These are phyloP conservation scores for Chloromyia formosa DNA, from an alignment of 2,888 invertebrate genomes.

Conservation along the genomic window DNA sequence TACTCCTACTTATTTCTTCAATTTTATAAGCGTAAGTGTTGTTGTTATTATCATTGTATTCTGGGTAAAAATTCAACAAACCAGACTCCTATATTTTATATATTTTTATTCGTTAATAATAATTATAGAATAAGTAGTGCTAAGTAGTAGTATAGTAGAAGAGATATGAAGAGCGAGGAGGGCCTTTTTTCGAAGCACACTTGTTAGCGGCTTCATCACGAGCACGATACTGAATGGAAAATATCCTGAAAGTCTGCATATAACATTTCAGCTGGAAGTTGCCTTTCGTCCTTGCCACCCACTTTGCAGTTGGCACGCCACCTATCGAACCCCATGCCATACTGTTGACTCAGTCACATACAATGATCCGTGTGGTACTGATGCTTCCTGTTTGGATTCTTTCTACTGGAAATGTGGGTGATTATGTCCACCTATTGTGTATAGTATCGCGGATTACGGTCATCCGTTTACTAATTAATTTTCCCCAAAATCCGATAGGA, in stretches of 20 bases:
- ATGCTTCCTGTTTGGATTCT: constrained; percentile 19
- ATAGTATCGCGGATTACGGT: no score
- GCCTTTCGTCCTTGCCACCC: constrained; percentile 28
- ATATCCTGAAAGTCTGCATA: constrained; percentile 48
- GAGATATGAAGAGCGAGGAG: constrained; percentile 50
- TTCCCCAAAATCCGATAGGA: no score
- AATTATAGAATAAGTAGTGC: constrained; percentile 12
- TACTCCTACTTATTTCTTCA: neutral
- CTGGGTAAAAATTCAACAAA: constrained; percentile 38
- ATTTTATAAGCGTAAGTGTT: constrained; percentile 40
- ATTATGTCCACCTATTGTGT: neutral
- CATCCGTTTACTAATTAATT: no score
- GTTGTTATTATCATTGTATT: constrained; percentile 35
- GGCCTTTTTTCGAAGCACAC: constrained; percentile 47
- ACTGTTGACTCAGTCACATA: constrained; percentile 27
- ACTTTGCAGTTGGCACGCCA: neutral
- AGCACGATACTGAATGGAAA: constrained; percentile 49
- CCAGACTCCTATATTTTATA: constrained; percentile 36
- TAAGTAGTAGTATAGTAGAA: constrained; percentile 37
- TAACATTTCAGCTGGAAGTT: constrained; percentile 42
- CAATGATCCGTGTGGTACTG: constrained; percentile 22
- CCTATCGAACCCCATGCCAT: constrained; percentile 9
- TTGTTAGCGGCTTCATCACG: constrained; percentile 51
- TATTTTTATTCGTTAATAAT: constrained; percentile 28
- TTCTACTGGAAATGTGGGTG: neutral